Base-by-base conservation (phyloP, 2,797 vertebrate species). In the Pelodytes ibericus region DNA sequence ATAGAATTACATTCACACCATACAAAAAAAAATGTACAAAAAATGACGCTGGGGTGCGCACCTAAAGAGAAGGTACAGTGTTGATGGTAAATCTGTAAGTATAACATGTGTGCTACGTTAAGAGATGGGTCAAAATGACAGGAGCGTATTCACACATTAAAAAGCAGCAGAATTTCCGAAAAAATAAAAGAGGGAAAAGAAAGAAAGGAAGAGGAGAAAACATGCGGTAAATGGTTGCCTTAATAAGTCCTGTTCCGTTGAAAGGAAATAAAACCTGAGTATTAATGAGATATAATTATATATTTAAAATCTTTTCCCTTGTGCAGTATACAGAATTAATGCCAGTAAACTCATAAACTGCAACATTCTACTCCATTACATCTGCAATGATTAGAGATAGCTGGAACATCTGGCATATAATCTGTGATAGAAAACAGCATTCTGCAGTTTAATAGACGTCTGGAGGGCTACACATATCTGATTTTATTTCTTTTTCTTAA, bases 291-390 rank as follows among this genome's bases (percentile, higher is more conserved):
- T 93, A 95, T 96, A 96, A 96, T 96, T 96, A 96, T 93, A 95
- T 95, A 94, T 96, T 94, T 95, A 95, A 94, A 94, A 95, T 93
- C 92, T 94, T 94, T 94, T 96, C 95, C 95, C 95, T 93, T 90
- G 94, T 94, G 95, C 94, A 88, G 94, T 90, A 92, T 93, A 93
- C 92, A 95, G 94, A 93, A 95, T 93, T 93, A 92, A 95, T 95
- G 95, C 94, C 94, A 95, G 93, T 90, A 90, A 94, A 96, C 95
- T 94, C 94, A 92, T 95, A 95, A 95, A 96, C 94, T 95, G 95
- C 95, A 93, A 93, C 94, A 97, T 96, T 95, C 95, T 95, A 95
- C 94, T 93, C 95, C 96, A 97, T 98, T 97, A 96, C 96, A 94
- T 96, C 95, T 94, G 94, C 95, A 96, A 96, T 96, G 95, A 97